Conservation (phyloP, 2,888 invertebrate species). For the Eupeodes latifasciatus region DNA sequence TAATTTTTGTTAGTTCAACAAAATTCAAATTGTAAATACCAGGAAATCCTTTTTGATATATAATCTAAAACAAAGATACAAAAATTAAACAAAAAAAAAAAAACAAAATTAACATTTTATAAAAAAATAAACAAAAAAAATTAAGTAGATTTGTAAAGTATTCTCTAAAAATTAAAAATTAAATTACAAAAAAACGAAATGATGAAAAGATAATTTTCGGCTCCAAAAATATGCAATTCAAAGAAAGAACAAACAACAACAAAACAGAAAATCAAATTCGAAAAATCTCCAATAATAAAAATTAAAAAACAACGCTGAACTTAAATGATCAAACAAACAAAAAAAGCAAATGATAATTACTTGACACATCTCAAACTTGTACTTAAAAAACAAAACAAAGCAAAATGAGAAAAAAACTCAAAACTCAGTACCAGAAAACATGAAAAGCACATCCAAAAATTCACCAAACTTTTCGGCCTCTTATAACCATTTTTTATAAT, state of each 20-base stretch:
- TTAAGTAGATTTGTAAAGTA: slow-evolving; percentile 76
- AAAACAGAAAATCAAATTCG: slow-evolving; percentile 52
- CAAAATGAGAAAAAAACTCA: background rate
- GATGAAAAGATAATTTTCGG: slow-evolving; percentile 72
- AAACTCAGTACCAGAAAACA: slow-evolving; percentile 22
- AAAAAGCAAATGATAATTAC: slow-evolving; percentile 32
- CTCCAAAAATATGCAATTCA: slow-evolving; percentile 75
- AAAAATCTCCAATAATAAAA: slow-evolving; percentile 62
- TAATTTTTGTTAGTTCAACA: slow-evolving; percentile 3
- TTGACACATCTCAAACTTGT: slow-evolving; percentile 40
- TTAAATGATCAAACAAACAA: slow-evolving; percentile 26
- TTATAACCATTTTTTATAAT: slow-evolving; percentile 61
- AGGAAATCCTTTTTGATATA: slow-evolving; percentile 70
- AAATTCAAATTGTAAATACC: slow-evolving; percentile 72
- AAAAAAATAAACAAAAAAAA: slow-evolving; percentile 29
- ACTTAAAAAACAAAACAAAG: background rate
- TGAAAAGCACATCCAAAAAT: slow-evolving; percentile 58
- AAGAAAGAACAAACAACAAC: slow-evolving; percentile 58
- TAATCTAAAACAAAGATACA: slow-evolving; percentile 67
- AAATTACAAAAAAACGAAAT: slow-evolving; percentile 13
- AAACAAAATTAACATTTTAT: slow-evolving; percentile 74
- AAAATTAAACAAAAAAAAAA: slow-evolving; percentile 75
- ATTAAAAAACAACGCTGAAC: slow-evolving; percentile 58
- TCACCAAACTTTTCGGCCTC: slow-evolving; percentile 73
- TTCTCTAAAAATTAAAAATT: slow-evolving; percentile 55